These are phyloP conservation scores for Oreochromis grahami DNA, from an alignment of 2,797 vertebrate genomes.

Conservation along the genomic window DNA sequence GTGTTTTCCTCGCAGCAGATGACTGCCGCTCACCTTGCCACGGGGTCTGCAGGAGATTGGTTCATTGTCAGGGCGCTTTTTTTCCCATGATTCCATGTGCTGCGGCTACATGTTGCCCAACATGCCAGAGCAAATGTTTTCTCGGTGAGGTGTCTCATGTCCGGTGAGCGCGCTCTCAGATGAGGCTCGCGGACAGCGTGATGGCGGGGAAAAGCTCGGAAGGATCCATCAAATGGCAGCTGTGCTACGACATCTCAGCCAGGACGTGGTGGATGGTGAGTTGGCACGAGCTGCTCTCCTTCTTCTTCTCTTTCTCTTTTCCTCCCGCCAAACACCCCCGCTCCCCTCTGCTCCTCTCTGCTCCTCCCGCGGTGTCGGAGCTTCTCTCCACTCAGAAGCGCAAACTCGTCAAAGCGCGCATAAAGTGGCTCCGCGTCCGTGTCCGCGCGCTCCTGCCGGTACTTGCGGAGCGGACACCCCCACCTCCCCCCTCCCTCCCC, in stretches of 20 bases:
- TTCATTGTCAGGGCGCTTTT: constrained; percentile 91
- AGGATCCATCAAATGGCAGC: constrained; percentile 99
- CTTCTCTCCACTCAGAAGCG: neutral
- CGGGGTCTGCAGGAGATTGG: constrained; percentile 98
- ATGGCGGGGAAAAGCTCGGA: constrained; percentile 98
- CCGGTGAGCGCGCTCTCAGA: constrained; percentile 94
- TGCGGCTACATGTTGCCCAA: constrained; percentile 97
- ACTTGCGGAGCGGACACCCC: constrained; percentile 9
- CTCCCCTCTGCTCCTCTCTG: neutral
- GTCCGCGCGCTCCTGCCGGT: neutral
- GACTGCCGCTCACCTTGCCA: constrained; percentile 98
- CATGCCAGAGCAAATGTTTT: constrained; percentile 98
- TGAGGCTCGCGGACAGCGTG: constrained; percentile 98
- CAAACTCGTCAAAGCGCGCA: neutral
- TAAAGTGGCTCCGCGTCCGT: neutral
- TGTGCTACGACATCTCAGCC: constrained; percentile 99
- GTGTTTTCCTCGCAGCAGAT: constrained; percentile 82
- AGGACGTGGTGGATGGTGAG: constrained; percentile 99
- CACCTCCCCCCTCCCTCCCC: neutral
- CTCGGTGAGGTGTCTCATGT: constrained; percentile 98
- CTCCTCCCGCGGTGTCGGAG: neutral
- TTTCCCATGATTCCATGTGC: constrained; percentile 97
- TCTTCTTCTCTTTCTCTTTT: constrained; percentile 12
- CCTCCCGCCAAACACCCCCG: neutral
- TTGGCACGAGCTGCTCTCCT: constrained; percentile 77